These are phyloP conservation scores for Apamea crenata DNA, from an alignment of 2,888 invertebrate genomes.

Conservation along the genomic window DNA sequence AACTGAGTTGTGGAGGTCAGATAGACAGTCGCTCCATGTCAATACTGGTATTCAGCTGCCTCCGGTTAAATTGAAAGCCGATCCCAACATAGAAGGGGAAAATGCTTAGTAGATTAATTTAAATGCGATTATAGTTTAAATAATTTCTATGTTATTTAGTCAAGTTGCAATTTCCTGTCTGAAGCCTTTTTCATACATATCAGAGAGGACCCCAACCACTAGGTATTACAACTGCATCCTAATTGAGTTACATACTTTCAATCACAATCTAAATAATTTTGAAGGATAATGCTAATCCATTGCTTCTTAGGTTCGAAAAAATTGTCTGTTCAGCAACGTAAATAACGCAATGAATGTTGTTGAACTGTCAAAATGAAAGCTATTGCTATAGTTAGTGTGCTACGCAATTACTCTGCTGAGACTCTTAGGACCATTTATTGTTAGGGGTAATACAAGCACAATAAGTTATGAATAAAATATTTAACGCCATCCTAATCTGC, in stretches of 20 bases:
- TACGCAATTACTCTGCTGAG: not conserved
- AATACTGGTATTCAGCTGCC: too few relatives aligned
- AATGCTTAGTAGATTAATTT: too few relatives aligned
- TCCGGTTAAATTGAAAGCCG: too few relatives aligned
- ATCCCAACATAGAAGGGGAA: too few relatives aligned
- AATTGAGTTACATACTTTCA: too few relatives aligned
- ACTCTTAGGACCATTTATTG: not conserved
- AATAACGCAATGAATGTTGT: not conserved
- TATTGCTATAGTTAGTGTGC: not conserved
- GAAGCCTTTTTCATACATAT: not conserved
- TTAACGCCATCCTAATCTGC: not conserved
- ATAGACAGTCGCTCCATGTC: too few relatives aligned
- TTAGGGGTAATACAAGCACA: not conserved
- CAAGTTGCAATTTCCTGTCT: not conserved
- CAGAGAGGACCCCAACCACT: not conserved
- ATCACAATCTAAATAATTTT: too few relatives aligned
- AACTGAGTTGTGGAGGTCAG: too few relatives aligned
- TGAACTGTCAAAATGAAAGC: too few relatives aligned
- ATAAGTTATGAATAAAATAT: conserved; percentile 25
- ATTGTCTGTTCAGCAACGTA: not conserved
- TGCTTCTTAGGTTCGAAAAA: not conserved
- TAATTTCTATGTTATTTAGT: not conserved
- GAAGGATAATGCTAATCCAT: not conserved
- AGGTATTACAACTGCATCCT: too few relatives aligned
- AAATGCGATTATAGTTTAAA: not conserved